phyloP scores from a whole-genome alignment of 2,113 vertebrate genomes.

The Microcebus jonahi region DNA sequence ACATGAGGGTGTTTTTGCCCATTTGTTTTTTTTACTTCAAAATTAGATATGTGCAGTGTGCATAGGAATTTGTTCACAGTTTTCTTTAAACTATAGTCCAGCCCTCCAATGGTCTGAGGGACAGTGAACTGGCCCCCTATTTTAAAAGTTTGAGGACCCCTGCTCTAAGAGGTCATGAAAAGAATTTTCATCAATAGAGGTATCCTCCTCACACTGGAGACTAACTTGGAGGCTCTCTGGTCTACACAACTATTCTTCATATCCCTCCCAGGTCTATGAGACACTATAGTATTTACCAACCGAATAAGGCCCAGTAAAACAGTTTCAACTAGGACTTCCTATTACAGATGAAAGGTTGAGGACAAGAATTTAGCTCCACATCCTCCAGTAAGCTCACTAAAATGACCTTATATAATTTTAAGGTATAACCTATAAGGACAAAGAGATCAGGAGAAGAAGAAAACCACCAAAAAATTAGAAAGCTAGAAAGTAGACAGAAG shows the following conservation, averaged over 20 bases:
- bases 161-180: not conserved
- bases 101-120: too few relatives aligned
- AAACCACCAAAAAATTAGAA: not conserved
- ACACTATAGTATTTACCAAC: constrained; percentile 1
- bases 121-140: too few relatives aligned
- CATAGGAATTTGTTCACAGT: too few relatives aligned
- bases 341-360: not conserved
- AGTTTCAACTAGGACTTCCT: not conserved
- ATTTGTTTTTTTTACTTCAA: too few relatives aligned
- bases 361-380: not conserved
- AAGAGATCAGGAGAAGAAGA: not conserved
- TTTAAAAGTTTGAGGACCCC: too few relatives aligned
- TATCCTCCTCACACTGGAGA: not conserved
- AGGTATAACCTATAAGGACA: not conserved
- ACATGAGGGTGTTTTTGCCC: too few relatives aligned
- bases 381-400: not conserved
- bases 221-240: not conserved
- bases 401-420: constrained; percentile 38
- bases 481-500: not conserved
- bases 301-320: constrained; percentile 1
- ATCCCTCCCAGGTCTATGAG: not conserved
- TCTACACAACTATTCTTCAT: not conserved
- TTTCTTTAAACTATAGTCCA: too few relatives aligned
- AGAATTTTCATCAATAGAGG: constrained; percentile 10
- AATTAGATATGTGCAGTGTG: too few relatives aligned